Evolutionary conservation across 2,797 vertebrate species (phyloP), one percentile per base, ranked within the genome.

Genomic region (Ambastaia sidthimunki): DNA sequence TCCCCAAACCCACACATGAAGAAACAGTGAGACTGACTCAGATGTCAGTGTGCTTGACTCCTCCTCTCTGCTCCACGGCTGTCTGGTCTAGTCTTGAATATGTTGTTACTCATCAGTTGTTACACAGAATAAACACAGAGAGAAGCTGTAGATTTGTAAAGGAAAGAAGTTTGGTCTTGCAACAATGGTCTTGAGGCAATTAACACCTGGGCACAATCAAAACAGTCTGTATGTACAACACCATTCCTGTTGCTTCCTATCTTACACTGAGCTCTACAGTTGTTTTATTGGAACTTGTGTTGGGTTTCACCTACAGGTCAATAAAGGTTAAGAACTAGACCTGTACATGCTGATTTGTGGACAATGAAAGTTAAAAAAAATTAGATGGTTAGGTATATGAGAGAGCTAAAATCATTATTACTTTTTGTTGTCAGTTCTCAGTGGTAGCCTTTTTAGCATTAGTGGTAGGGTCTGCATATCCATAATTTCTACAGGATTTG

Each of bases 31-130:
- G 71, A 78, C 80, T 78, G 83, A 78, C 67, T 31, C 78, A 76
- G 62, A 76, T 83, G 70, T 71, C 52, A 57, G 60, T 10, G 25
- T 70, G 65, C 79, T 66, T 80, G 74, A 71, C 63, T 52, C 67
- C 34, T 77, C 69, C 41, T 72, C 23, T 18, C 28, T 41, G 18
- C 65, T 50, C 76, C 84, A 76, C 68, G 70, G 77, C 54, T 65
- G 65, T 79, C 74, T 85, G 65, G 85, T 89, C 82, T 83, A 86
- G 81, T 85, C 84, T 83, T 89, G 90, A 90, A 92, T 89, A 89
- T 92, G 91, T 90, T 92, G 88, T 87, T 87, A 90, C 86, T 92
- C 91, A 92, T 93, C 91, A 91, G 87, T 86, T 83, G 86, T 88
- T 88, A 90, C 91, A 28, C 28, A 28, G 2, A 89, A 91, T 91